phyloP scores from a whole-genome alignment of 2,888 invertebrate species.

The Troglohyphantes excavatus region DNA sequence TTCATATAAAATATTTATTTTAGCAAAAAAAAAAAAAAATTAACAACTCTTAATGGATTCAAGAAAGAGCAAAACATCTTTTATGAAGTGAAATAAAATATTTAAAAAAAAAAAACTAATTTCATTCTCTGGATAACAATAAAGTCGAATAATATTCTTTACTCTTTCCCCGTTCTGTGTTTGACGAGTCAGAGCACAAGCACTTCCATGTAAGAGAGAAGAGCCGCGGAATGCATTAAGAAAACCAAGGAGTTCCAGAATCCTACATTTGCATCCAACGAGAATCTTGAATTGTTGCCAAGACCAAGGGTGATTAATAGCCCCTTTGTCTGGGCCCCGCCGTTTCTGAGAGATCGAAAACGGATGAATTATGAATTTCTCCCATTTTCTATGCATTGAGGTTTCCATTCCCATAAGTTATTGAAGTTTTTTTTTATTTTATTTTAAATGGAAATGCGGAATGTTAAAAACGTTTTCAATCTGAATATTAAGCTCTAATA shows the following conservation, averaged over 20 bases:
- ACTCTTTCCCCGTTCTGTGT: background rate
- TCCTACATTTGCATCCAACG: constrained; percentile 18
- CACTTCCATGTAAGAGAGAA: background rate
- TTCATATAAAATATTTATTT: no score
- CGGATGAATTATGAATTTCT: constrained; percentile 38
- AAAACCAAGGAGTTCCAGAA: background rate
- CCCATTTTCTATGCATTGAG: background rate
- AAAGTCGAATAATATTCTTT: constrained; percentile 3
- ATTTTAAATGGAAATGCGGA: background rate
- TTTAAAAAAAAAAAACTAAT: background rate
- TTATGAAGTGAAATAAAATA: no score
- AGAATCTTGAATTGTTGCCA: constrained; percentile 54
- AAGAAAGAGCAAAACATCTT: no score
- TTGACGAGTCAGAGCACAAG: constrained; percentile 4
- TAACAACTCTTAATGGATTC: no score
- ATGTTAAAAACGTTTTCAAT: background rate
- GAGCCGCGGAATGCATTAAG: background rate
- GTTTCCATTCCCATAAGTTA: constrained; percentile 13
- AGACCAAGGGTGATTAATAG: constrained; percentile 38
- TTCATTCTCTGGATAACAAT: background rate
- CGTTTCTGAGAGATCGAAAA: constrained; percentile 31
- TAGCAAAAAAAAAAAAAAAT: no score
- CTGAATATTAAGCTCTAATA: background rate
- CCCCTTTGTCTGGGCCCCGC: constrained; percentile 9
- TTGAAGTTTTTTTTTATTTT: background rate